A percentile compares a stretch with the other conserved stretches of the same genome.
Conservation (phyloP, 1,140 invertebrate genomes). For the Andrena cerasifolii region DNA sequence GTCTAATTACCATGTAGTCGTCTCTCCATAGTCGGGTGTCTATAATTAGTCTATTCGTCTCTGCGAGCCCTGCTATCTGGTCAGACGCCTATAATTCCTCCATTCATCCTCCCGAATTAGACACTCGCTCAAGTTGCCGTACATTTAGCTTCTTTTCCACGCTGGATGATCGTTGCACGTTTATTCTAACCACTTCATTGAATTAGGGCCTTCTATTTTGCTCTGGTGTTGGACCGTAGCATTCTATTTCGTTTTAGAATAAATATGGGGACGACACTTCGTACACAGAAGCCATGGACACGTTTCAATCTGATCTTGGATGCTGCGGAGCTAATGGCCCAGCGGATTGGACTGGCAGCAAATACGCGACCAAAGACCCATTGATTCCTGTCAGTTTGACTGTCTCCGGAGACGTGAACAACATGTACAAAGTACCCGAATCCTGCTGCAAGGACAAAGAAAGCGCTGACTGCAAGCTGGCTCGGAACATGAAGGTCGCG, state of each 20-base stretch:
- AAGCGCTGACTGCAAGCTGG: slow-evolving; percentile 79
- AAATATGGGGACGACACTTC: slow-evolving; percentile 86
- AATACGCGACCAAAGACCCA: slow-evolving; percentile 81
- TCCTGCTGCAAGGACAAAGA: slow-evolving; percentile 84
- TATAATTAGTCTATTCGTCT: slow-evolving; percentile 36
- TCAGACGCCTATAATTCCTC: slow-evolving; percentile 23
- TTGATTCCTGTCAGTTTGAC: slow-evolving; percentile 65
- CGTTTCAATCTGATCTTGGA: slow-evolving; percentile 86
- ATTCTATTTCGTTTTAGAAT: slow-evolving; percentile 79
- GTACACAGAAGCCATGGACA: slow-evolving; percentile 86
- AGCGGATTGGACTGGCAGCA: slow-evolving; percentile 87
- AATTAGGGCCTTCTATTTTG: too few species aligned
- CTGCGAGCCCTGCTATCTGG: background rate
- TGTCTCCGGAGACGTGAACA: slow-evolving; percentile 69
- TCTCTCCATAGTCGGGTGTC: background rate
- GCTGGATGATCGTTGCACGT: background rate
- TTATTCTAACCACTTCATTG: background rate
- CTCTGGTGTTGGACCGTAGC: too few species aligned
- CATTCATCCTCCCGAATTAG: slow-evolving; percentile 32
- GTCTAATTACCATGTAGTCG: slow-evolving; percentile 3
- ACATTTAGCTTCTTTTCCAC: background rate
- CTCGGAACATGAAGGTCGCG: slow-evolving; percentile 81
- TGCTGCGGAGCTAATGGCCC: slow-evolving; percentile 89
- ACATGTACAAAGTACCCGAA: slow-evolving; percentile 83
- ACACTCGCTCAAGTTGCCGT: slow-evolving; percentile 12